These are phyloP conservation scores for Zoanthus sansibaricus DNA, from an alignment of 92 coral and sea anemone genomes.

Conservation along the genomic window DNA sequence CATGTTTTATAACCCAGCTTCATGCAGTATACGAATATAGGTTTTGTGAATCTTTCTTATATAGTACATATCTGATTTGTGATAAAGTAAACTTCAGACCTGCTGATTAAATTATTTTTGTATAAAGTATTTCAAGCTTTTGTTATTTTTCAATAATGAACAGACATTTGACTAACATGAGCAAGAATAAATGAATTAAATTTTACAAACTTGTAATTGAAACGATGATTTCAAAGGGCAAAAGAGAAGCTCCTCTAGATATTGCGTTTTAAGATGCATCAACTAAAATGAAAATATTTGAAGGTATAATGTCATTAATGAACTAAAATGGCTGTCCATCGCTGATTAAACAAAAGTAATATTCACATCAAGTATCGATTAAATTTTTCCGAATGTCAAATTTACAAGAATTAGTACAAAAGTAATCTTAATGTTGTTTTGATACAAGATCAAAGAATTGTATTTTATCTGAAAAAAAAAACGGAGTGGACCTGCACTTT, in stretches of 20 bases:
- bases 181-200: not conserved
- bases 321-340: not conserved
- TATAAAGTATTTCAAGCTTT: not conserved
- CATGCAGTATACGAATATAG: slow-evolving; percentile 36
- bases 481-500: slow-evolving; percentile 14
- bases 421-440: not conserved
- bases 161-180: not conserved
- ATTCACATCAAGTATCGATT: not conserved
- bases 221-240: too few species aligned
- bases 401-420: slow-evolving; percentile 14
- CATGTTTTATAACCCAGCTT: slow-evolving; percentile 4
- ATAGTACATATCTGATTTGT: slow-evolving; percentile 7
- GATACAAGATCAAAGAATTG: slow-evolving; percentile 1
- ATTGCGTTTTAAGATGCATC: not conserved
- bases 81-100: slow-evolving; percentile 47
- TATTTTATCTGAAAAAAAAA: not conserved
- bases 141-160: slow-evolving; percentile 7
- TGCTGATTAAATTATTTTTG: slow-evolving; percentile 38
- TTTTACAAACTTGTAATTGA: too few species aligned
- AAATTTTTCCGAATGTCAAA: not conserved
- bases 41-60: slow-evolving; percentile 13
- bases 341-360: slow-evolving; percentile 22
- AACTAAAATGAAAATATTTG: not conserved
- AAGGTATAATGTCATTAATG: not conserved
- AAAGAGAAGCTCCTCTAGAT: not conserved